Base-by-base conservation (phyloP, 2,888 invertebrate genomes). In the Toxonevra muliebris region DNA sequence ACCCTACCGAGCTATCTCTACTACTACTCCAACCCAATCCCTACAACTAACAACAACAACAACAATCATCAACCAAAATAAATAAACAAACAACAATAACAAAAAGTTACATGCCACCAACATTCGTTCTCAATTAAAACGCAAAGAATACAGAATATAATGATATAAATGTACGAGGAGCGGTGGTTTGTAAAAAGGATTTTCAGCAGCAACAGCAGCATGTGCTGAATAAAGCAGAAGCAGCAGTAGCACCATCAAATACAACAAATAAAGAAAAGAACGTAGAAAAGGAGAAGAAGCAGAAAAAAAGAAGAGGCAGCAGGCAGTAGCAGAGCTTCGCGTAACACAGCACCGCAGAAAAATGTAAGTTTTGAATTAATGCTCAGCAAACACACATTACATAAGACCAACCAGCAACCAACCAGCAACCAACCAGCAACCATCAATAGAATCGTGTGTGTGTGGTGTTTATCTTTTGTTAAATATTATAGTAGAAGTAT, bases 381-480 rank as follows among this genome's bases (percentile, higher is more conserved):
- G 30, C 30, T 30, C 2, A 30, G 30, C 30, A 30, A 30, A 30
- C 11, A 59, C 11, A 8, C 45, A 45, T 15, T n/a, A 53, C 48
- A 59, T 58, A 61, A 57, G 30, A 30, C 30, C 30, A 30, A 30
- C 30, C 30, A 30, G 7, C 30, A 30, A 30, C 30, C 7, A 30
- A 30, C 30, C 2, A 30, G 30, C 30, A 30, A 30, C 30, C 30
- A 30, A 30, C 30, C 30, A 30, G 7, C 2, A 30, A 30, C 30
- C 30, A 30, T 30, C 30, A 30, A 7, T 30, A 7, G 30, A 30
- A 30, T 30, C 13, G 42, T 66, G 64, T 58, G 30, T 50, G 54
- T 54, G 8, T 66, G 61, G 55, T 60, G 60, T 67, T 54, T 42
- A 30, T 52, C 61, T n/a, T 20, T 54, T 30, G 30, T 30, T 30